phyloP scores from a whole-genome alignment of 2,113 vertebrate species.

The Neofelis nebulosa region DNA sequence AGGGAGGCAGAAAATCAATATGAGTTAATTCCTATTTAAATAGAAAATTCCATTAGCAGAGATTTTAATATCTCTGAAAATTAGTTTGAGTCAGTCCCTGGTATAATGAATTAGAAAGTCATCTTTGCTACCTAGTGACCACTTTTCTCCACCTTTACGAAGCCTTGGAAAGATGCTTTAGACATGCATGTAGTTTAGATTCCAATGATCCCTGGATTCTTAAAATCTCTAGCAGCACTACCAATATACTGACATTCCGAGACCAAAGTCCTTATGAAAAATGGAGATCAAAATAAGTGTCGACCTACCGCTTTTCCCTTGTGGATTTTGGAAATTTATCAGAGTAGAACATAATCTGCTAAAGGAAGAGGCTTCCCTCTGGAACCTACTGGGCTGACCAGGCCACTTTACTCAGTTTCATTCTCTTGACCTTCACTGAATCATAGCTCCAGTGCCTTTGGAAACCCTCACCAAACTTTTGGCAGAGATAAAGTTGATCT shows the following conservation, averaged over 20 bases:
- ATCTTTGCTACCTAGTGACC: background rate
- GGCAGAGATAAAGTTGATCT: background rate
- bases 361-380: background rate
- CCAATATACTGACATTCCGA: background rate
- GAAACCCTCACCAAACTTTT: constrained; percentile 1
- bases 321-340: background rate
- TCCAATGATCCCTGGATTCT: background rate
- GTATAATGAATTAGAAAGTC: background rate
- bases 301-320: background rate
- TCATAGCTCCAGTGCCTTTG: background rate
- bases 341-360: background rate
- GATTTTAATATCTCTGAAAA: constrained; percentile 35
- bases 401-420: background rate
- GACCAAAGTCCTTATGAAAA: background rate
- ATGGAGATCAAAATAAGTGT: background rate
- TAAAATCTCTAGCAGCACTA: background rate
- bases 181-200: background rate
- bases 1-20: background rate
- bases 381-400: background rate
- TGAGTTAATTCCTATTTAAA: background rate
- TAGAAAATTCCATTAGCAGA: background rate
- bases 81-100: background rate
- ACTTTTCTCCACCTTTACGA: background rate
- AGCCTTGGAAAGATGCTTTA: background rate
- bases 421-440: background rate